Evolutionary conservation across 2,113 vertebrate genomes (phyloP).

Genomic region (Muscicapa adusta): DNA sequence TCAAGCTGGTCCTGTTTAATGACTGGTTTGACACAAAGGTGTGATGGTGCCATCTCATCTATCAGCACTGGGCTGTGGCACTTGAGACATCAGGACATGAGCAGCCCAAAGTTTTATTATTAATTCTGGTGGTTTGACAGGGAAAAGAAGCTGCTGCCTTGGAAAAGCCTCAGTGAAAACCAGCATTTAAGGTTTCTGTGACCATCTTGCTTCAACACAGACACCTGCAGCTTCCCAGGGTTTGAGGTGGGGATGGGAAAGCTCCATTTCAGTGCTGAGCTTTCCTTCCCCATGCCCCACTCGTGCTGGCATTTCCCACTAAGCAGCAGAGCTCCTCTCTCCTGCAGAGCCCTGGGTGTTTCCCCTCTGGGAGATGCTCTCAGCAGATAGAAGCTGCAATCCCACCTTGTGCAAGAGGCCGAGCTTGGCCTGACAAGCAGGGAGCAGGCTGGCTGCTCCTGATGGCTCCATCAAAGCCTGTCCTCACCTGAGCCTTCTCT

Average conservation of each 20-base stretch:
- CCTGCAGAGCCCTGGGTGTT: not conserved
- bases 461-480: not conserved
- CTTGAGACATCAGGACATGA: not conserved
- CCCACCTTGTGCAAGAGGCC: not conserved
- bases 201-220: not conserved
- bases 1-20: not conserved
- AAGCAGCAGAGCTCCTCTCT: not conserved
- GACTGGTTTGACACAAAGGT: not conserved
- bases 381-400: not conserved
- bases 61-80: not conserved
- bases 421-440: not conserved
- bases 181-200: not conserved
- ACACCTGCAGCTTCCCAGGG: not conserved
- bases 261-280: not conserved
- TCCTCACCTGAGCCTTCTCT: not conserved
- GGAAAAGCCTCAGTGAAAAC: not conserved
- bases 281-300: not conserved
- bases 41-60: not conserved
- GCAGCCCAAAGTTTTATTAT: not conserved
- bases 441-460: not conserved
- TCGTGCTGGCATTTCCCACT: not conserved
- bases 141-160: not conserved
- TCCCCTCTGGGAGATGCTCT: not conserved
- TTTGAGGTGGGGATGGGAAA: not conserved
- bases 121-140: not conserved